Conservation (phyloP, 1,140 invertebrate species). For the Metopolophium dirhodum region DNA sequence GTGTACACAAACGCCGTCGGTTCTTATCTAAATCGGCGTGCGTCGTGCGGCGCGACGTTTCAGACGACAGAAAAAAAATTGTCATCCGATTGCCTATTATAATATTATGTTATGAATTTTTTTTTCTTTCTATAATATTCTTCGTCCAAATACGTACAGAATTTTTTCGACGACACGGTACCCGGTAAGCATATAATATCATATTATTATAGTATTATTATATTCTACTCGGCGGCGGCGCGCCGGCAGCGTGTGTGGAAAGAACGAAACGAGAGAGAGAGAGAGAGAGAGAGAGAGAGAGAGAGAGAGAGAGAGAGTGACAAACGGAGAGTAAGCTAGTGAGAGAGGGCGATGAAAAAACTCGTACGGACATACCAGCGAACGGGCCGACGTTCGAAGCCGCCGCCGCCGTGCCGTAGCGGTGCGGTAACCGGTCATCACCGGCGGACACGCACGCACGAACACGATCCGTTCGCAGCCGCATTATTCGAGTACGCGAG, state of each 20-base stretch:
- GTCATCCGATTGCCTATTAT: not conserved
- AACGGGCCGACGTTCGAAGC: not conserved
- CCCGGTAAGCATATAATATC: not conserved
- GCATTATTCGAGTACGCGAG: not conserved
- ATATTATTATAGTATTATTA: not conserved
- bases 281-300: not conserved
- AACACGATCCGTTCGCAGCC: not conserved
- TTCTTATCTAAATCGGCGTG: not conserved
- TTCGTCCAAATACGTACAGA: not conserved
- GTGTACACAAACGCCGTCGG: not conserved
- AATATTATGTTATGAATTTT: not conserved
- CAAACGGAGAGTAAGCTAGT: not conserved
- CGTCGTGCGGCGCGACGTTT: not conserved
- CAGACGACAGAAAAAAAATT: not conserved
- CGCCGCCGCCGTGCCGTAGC: not conserved
- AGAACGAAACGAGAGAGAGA: not conserved
- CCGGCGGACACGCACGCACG: not conserved
- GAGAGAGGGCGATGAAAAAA: not conserved
- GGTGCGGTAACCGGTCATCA: conserved; percentile 43
- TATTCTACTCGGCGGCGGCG: too few species aligned
- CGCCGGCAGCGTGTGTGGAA: not conserved
- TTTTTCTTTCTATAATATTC: not conserved
- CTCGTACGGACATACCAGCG: conserved; percentile 17
- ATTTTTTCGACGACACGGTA: conserved; percentile 14
- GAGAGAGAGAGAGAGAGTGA: too few species aligned